These are phyloP conservation scores for Ctenoplectra terminalis DNA, from an alignment of 1,140 invertebrate species.

Conservation along the genomic window DNA sequence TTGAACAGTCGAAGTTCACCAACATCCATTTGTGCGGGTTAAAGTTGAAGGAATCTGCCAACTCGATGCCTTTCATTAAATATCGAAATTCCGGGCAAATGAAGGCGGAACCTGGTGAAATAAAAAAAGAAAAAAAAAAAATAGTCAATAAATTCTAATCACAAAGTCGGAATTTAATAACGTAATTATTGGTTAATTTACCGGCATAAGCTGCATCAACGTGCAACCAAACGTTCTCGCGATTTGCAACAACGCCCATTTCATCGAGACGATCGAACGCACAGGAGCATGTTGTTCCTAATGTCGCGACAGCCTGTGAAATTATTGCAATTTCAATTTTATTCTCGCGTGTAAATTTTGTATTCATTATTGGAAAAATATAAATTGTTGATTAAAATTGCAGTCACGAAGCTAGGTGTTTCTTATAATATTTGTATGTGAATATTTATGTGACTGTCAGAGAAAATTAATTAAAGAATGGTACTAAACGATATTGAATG, in stretches of 20 bases:
- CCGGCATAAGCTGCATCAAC: conserved; percentile 97
- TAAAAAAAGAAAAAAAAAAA: too few species aligned
- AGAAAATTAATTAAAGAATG: too few species aligned
- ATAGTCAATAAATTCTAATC: not conserved
- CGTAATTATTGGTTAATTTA: conserved; percentile 48
- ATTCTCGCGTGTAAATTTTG: not conserved
- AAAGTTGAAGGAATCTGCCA: conserved; percentile 96
- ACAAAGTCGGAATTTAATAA: not conserved
- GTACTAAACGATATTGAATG: too few species aligned
- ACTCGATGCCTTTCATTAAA: conserved; percentile 94
- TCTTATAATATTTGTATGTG: too few species aligned
- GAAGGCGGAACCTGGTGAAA: conserved; percentile 90
- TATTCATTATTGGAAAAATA: too few species aligned
- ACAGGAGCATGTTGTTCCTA: conserved; percentile 95
- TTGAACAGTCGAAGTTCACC: conserved; percentile 97
- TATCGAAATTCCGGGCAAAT: conserved; percentile 97
- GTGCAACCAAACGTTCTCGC: conserved; percentile 93
- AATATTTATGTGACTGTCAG: too few species aligned
- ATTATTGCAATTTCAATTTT: not conserved
- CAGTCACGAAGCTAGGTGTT: too few species aligned
- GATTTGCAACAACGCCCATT: conserved; percentile 91
- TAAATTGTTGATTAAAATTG: too few species aligned
- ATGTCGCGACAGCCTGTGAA: conserved; percentile 90
- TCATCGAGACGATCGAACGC: conserved; percentile 95
- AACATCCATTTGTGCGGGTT: conserved; percentile 99